Percentiles rank a stretch among this genome's conserved stretches.
Evolutionary conservation across 2,888 invertebrate species (phyloP).

Genomic region (Tupiocoris notatus): DNA sequence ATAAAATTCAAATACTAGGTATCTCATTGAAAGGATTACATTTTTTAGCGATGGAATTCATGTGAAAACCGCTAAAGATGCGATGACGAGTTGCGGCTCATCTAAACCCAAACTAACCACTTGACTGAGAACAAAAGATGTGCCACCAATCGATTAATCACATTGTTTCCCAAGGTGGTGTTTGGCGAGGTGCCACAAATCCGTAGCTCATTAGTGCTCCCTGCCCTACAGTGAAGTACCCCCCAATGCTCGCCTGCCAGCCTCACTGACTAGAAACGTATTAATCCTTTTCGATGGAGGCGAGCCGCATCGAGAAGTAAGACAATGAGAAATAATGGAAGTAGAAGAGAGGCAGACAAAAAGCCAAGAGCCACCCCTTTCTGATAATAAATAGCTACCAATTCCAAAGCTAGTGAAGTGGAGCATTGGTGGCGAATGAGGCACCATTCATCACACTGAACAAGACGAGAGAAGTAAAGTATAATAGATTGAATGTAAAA

Average conservation of each 20-base stretch:
- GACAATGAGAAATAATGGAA: background rate
- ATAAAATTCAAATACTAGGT: no score
- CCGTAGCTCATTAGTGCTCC: constrained; percentile 9
- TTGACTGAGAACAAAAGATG: constrained; percentile 14
- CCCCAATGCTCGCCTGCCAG: background rate
- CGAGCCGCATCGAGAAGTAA: background rate
- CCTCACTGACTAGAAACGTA: constrained; percentile 20
- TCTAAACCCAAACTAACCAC: constrained; percentile 18
- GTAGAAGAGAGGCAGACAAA: background rate
- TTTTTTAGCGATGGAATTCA: no score
- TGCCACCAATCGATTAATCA: constrained; percentile 20
- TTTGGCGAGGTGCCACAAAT: constrained; percentile 13
- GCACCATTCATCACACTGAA: background rate
- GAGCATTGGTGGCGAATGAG: background rate
- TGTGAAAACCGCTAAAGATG: no score
- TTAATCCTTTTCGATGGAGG: constrained; percentile 16
- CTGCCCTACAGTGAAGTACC: background rate
- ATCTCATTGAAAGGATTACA: no score
- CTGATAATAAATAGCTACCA: background rate
- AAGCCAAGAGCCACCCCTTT: background rate
- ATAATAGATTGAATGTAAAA: no score
- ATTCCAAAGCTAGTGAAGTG: background rate
- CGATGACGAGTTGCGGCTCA: no score
- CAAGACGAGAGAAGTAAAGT: background rate
- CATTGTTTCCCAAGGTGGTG: constrained; percentile 11